These are phyloP conservation scores for Pituophis catenifer DNA, from an alignment of 2,113 vertebrate species.

Conservation along the genomic window DNA sequence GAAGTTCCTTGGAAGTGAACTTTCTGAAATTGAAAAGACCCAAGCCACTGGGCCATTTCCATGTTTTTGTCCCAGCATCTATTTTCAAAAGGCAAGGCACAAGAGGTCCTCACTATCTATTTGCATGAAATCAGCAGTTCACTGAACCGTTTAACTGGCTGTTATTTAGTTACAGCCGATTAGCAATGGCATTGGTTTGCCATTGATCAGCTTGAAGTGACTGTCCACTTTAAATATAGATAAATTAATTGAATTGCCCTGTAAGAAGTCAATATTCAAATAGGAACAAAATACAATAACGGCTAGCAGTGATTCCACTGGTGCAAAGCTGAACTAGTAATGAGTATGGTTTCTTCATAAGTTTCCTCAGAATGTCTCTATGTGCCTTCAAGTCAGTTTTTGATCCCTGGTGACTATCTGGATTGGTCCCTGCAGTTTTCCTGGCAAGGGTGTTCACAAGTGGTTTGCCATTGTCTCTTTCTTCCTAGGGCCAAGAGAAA, in stretches of 20 bases:
- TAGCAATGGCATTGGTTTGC: constrained; percentile 5
- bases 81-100: neutral
- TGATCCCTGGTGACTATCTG: neutral
- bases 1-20: neutral
- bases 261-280: neutral
- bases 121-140: constrained; percentile 1
- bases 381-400: neutral
- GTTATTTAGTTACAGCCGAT: constrained; percentile 22
- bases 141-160: constrained; percentile 15
- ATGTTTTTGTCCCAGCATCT: neutral
- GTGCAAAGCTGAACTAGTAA: neutral
- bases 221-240: constrained; percentile 17
- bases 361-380: neutral
- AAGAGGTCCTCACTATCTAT: neutral
- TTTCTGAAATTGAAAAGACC: neutral
- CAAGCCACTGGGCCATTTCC: neutral
- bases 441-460: neutral
- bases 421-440: neutral
- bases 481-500: neutral
- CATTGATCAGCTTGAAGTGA: constrained; percentile 16
- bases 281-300: neutral
- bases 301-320: neutral
- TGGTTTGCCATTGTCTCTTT: neutral
- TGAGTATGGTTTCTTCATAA: neutral
- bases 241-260: constrained; percentile 1